Base-by-base conservation (phyloP, 2,797 vertebrate genomes). In the Dendrocincla fuliginosa region DNA sequence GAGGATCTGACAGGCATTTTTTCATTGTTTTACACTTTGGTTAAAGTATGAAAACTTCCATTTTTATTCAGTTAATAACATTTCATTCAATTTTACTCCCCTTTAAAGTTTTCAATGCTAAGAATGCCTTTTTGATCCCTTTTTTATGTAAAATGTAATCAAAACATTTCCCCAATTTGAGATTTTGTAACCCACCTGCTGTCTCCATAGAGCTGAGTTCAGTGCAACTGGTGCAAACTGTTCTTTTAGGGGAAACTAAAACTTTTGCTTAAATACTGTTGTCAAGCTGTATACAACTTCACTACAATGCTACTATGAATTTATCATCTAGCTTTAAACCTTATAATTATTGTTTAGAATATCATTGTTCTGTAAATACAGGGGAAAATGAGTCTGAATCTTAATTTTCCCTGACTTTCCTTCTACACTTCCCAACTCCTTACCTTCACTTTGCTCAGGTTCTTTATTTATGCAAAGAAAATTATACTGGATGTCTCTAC, bases 401-500 rank as follows among this genome's bases (percentile, higher is more conserved):
- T 63, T 76, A 70, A 57, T 5, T 49, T 80, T 35, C 20, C 9
- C 30, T 22, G 24, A 11, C 1, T 78, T 76, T 69, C 5, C 17
- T 76, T 89, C 15, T 27, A 55, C 57, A 25, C 46, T 57, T 82
- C 15, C 53, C 25, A 64, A 68, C 15, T 4, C 3, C 2, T 37
- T 64, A 10, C 3, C 32, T 65, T 79, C 11, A 16, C 1, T 84
- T 82, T 35, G 73, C 4, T 37, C 11, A 28, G 9, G 2, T 30
- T n/a, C 18, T 63, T 71, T 60, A 14, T 24, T 63, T 68, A 16
- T 25, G 13, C 19, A 59, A 60, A 57, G 8, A 35, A 63, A 61
- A 35, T 61, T 6, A 16, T 18, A 6, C 6, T 32, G 33, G 28
- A 6, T 37, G 9, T 33, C 37, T 75, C 10, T 44, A 3, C 0